Evolutionary conservation across 35 echinoderm and acorn worm species (phyloP), one percentile per base, ranked within the genome.

Genomic region (Strongylocentrotus purpuratus): DNA sequence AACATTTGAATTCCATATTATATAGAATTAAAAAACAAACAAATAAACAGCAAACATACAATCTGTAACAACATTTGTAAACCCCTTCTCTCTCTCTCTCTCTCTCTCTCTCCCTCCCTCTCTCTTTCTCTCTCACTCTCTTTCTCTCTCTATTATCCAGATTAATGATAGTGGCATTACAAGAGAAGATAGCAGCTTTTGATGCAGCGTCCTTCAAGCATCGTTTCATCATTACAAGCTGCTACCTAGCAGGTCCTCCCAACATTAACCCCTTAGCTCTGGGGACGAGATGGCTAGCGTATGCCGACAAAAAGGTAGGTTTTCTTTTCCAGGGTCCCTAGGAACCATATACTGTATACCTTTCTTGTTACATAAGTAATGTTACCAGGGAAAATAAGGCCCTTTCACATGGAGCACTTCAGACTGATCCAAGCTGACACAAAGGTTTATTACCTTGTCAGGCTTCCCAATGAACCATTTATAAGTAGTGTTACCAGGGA

Each of bases 151-250:
- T 70, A 6, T 70, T 5, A 2, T 86, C 2, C 55, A 99, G 98
- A 52, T 91, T 99, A 65, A 95, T 99, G 28, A 95, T 99, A 32
- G 97, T 99, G 46, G 97, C 98, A n/a, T 65, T 99, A 33, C 96
- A 96, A 88, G 98, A 99, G 93, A 99, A 99, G 70, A 97, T 99
- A 31, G 98, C 98, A 85, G 98, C 96, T 0, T 99, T 99, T 94
- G 97, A 99, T 94, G 96, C 96, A 18, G 88, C 92, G 1, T 95
- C 97, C 17, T 99, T 99, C 61, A 95, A 99, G 95, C 97, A 92
- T 78, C 95, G 92, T 10, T 99, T 98, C 93, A 97, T 95, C 88
- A 98, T 99, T 41, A 98, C 97, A 61, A 97, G 95, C 52, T 99
- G 98, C 59, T 99, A 97, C 61, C 94, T 95, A 11, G 97, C 97